Evolutionary conservation across 2,888 invertebrate genomes (phyloP), one percentile per base, ranked within the genome.

Genomic region (Rhopalosiphum nymphaeae): DNA sequence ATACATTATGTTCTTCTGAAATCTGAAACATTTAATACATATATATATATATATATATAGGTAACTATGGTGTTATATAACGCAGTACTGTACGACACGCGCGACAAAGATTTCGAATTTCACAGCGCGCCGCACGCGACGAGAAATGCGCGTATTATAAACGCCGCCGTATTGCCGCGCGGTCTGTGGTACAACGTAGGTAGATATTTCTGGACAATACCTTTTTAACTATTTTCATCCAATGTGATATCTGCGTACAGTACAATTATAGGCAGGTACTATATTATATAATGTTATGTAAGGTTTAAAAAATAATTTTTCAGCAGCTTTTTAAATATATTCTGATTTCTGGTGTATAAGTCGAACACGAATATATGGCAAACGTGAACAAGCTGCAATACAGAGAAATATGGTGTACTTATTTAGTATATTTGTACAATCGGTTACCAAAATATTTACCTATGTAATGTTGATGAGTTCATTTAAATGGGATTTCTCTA

Each of bases 101-200:
- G 78, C 36, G 78, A 36, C 25, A 78, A 78, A 78, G 36, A 78
- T 78, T 78, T 78, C 78, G 36, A 78, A 78, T 78, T 78, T 78
- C 78, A 78, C 78, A 78, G 78, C 78, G 21, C 78, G 78, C 78
- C 78, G 78, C 78, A 78, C 78, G 78, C 78, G 78, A 78, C 78
- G 78, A 78, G 78, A 78, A 78, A 78, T 21, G 21, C 78, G 78
- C 78, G 21, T 21, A 36, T 36, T 36, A 78, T 78, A 78, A 78
- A 36, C 78, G 78, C 78, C 36, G 78, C 0, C 16, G 53, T 3
- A 21, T 36, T 36, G 9, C 78, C 9, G 36, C 36, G 53, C 7
- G 36, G 36, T 53, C 78, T 78, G 26, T n/a, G 67, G n/a, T 67
- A 61, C 29, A n/a, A n/a, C n/a, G 67, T 57, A 36, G 36, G 78